Base-by-base conservation (phyloP, 2,888 invertebrate species). In the Acrocera orbiculus region DNA sequence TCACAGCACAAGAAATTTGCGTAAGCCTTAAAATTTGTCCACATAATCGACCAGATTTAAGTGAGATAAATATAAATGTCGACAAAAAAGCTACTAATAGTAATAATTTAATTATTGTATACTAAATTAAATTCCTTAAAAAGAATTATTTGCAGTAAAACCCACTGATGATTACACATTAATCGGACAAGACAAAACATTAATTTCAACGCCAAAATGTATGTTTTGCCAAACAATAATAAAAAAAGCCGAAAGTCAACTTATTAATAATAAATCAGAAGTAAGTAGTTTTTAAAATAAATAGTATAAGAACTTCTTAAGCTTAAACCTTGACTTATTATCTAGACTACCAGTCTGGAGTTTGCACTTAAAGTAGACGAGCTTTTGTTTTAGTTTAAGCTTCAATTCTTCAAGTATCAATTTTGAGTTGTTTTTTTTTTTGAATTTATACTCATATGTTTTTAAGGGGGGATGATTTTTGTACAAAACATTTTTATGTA, bases 1-100 rank as follows among this genome's bases (percentile, higher is more conserved):
- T 86, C 46, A 67, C 69, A 32, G 70, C 79, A 1, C 65, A 74
- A 46, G 77, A 86, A 61, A 71, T 86, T 25, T 89, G 89, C 50
- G 72, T 72, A 1, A 76, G 71, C 46, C 57, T 87, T 36, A 75
- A 79, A 48, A 60, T 85, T 9, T 89, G 87, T 52, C 58, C 67
- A 27, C 65, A 69, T 45, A 50, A 62, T 31, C 46, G 59, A 50
- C 51, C 68, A 53, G 39, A 42, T 32, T 38, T 38, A 14, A 25
- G 11, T 22, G 40, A 40, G 25, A 36, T 38, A 7, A 35, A 34
- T 6, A 40, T 39, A 26, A 36, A 36, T 29, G 22, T 38, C 25
- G 46, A 43, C 6, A 44, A 44, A n/a, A n/a, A n/a, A n/a, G n/a
- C n/a, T n/a, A n/a, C n/a, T n/a, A n/a, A n/a, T n/a, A 15, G 22